phyloP scores from a whole-genome alignment of 2,888 invertebrate species.

The Chironomus tentans region DNA sequence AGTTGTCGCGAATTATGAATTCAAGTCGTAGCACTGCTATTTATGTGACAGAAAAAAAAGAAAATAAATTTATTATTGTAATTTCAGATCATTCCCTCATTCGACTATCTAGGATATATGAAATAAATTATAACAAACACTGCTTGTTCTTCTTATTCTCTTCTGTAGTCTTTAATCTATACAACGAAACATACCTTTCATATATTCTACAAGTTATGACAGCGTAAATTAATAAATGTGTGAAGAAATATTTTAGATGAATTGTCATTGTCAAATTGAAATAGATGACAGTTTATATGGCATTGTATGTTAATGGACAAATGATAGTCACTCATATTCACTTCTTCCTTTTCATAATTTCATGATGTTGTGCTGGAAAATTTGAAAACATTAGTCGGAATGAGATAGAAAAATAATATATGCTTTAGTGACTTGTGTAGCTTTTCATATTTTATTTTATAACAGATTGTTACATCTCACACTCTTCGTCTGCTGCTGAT shows the following conservation, averaged over 20 bases:
- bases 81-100: neutral
- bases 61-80: slow-evolving; percentile 21
- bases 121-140: neutral
- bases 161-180: too few species aligned
- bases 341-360: too few species aligned
- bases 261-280: neutral
- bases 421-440: neutral
- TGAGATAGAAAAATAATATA: neutral
- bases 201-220: too few species aligned
- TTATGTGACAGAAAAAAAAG: neutral
- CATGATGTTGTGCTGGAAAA: too few species aligned
- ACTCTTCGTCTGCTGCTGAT: too few species aligned
- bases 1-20: slow-evolving; percentile 8
- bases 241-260: neutral
- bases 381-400: too few species aligned
- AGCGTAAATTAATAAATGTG: neutral
- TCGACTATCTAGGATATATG: too few species aligned
- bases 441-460: neutral
- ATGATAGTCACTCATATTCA: neutral
- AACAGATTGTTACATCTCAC: too few species aligned
- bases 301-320: neutral
- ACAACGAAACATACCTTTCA: too few species aligned
- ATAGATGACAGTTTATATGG: neutral
- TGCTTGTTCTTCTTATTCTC: too few species aligned
- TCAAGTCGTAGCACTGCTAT: slow-evolving; percentile 1